phyloP scores from a whole-genome alignment of 2,797 vertebrate genomes.

The Syngnathus acus region DNA sequence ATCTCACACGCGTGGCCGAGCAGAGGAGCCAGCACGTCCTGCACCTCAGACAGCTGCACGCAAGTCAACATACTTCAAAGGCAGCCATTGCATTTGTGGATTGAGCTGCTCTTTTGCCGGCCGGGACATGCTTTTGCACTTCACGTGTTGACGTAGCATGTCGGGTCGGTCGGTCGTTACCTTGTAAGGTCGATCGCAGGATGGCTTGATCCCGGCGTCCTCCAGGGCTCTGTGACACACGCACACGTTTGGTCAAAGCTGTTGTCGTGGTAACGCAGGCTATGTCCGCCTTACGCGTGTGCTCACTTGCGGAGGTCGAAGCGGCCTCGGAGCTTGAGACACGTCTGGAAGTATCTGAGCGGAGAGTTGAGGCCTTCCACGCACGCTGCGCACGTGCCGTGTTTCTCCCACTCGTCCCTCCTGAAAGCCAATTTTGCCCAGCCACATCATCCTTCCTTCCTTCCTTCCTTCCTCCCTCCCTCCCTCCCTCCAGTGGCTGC shows the following conservation, averaged over 20 bases:
- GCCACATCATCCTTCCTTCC: too few relatives aligned
- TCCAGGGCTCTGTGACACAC: constrained; percentile 47
- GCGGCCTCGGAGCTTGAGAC: constrained; percentile 42
- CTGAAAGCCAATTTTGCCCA: constrained; percentile 30
- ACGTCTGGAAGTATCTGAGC: constrained; percentile 41
- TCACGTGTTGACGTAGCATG: too few relatives aligned
- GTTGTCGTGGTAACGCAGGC: not conserved
- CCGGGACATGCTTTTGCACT: too few relatives aligned
- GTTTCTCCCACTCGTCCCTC: constrained; percentile 69
- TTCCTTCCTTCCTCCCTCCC: too few relatives aligned
- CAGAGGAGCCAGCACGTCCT: constrained; percentile 37
- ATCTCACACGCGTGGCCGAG: constrained; percentile 48
- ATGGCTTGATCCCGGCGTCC: constrained; percentile 50
- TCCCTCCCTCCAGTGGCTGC: too few relatives aligned
- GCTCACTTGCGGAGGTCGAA: constrained; percentile 45
- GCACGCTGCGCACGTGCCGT: constrained; percentile 63
- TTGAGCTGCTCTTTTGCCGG: too few relatives aligned
- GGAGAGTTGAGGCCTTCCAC: constrained; percentile 57
- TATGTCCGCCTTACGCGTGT: not conserved
- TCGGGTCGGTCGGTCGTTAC: constrained; percentile 22
- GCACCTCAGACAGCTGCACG: constrained; percentile 46
- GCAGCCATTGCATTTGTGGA: too few relatives aligned
- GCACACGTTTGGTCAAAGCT: not conserved
- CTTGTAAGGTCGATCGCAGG: constrained; percentile 61
- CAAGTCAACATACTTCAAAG: not conserved